Evolutionary conservation across 2,888 invertebrate genomes (phyloP).

Genomic region (Lysandra bellargus): DNA sequence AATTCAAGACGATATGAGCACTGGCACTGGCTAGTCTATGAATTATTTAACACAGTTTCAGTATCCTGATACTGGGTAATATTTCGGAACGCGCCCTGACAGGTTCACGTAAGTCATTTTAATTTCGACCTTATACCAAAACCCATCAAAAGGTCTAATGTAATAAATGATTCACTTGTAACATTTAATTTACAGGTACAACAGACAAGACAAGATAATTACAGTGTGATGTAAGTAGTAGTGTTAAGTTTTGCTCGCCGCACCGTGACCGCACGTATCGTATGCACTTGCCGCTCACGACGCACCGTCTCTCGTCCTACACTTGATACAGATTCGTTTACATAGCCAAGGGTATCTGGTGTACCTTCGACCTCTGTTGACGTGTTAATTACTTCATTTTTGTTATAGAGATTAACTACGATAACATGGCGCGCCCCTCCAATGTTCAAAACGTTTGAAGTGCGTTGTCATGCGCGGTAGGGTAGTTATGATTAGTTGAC

Average conservation of each 20-base stretch:
- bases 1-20: too few relatives aligned
- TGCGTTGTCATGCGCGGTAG: too few relatives aligned
- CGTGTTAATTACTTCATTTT: not conserved
- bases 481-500: too few relatives aligned
- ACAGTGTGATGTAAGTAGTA: slow-evolving; percentile 30
- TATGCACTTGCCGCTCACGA: slow-evolving; percentile 17
- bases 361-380: slow-evolving; percentile 1
- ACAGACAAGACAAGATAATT: slow-evolving; percentile 18
- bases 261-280: slow-evolving; percentile 31
- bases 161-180: slow-evolving; percentile 21
- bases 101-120: not conserved
- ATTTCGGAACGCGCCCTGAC: too few relatives aligned
- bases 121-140: not conserved
- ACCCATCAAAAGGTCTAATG: not conserved
- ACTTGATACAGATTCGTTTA: slow-evolving; percentile 21
- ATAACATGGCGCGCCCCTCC: too few relatives aligned
- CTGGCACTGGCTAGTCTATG: too few relatives aligned
- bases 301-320: slow-evolving; percentile 5
- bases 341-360: slow-evolving; percentile 15
- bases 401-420: too few relatives aligned
- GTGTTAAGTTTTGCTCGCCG: slow-evolving; percentile 12
- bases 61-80: too few relatives aligned
- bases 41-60: too few relatives aligned
- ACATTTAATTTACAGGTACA: slow-evolving; percentile 35
- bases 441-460: too few relatives aligned